Percentiles rank a stretch among this genome's conserved stretches.
These are phyloP conservation scores for Drepana arcuata DNA, from an alignment of 1,140 invertebrate genomes.

Conservation along the genomic window DNA sequence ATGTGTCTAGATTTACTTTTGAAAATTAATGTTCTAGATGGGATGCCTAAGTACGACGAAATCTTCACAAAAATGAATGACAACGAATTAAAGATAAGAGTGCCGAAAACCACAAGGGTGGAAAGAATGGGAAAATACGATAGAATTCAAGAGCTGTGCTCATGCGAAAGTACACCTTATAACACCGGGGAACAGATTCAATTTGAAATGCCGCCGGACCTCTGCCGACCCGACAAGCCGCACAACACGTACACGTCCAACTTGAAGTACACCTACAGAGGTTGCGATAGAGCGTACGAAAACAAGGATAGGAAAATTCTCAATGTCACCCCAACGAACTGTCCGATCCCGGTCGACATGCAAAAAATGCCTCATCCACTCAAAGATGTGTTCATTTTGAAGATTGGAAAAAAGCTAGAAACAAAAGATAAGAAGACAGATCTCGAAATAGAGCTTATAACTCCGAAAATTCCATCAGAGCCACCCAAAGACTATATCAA, in stretches of 20 bases:
- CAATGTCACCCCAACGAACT: conserved; percentile 52
- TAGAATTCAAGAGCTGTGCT: conserved; percentile 50
- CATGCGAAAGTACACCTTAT: conserved; percentile 43
- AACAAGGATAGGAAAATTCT: conserved; percentile 44
- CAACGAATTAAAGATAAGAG: conserved; percentile 57
- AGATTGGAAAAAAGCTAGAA: conserved; percentile 62
- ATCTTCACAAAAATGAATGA: conserved; percentile 60
- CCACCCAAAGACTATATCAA: conserved; percentile 16
- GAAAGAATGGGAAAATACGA: conserved; percentile 51
- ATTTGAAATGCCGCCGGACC: conserved; percentile 45
- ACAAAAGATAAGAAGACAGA: conserved; percentile 62
- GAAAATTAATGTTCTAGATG: conserved; percentile 28
- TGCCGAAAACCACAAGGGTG: conserved; percentile 47
- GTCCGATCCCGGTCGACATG: conserved; percentile 44
- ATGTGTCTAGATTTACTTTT: no score
- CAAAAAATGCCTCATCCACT: conserved; percentile 41
- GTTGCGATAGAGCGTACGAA: conserved; percentile 24
- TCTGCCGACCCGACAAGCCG: conserved; percentile 17
- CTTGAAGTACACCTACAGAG: conserved; percentile 47
- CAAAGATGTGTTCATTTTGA: conserved; percentile 61
- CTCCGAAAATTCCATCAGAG: conserved; percentile 35
- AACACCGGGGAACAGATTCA: conserved; percentile 59
- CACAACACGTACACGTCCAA: conserved; percentile 41
- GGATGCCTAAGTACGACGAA: conserved; percentile 43
- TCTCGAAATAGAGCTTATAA: conserved; percentile 57